A percentile compares a stretch with the other conserved stretches of the same genome.
These are phyloP conservation scores for Porites cylindrica DNA, from an alignment of 92 coral and sea anemone genomes.

Conservation along the genomic window DNA sequence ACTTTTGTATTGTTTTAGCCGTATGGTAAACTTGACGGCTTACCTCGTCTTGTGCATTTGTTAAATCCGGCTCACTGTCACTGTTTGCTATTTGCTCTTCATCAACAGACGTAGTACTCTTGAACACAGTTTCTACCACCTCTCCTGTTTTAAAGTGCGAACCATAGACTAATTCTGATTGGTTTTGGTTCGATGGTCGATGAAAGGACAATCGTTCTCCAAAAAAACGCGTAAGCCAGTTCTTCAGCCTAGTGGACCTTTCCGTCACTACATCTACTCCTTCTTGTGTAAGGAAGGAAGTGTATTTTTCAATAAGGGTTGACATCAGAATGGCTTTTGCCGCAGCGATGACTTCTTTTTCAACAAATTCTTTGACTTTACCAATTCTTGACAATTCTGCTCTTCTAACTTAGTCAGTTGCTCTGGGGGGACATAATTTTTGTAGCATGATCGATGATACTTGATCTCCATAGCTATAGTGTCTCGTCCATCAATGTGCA, in stretches of 20 bases:
- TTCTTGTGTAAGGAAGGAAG: constrained; percentile 29
- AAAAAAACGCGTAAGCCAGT: constrained; percentile 8
- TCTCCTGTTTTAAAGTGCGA: constrained; percentile 26
- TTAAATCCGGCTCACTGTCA: no score
- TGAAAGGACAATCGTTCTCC: constrained; percentile 24
- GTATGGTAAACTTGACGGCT: background rate
- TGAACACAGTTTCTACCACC: no score
- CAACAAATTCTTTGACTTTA: background rate
- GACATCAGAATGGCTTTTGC: background rate
- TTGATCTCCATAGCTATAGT: constrained; percentile 40
- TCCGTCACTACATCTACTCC: background rate
- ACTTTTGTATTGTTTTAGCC: constrained; percentile 15
- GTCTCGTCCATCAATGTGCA: constrained; percentile 42
- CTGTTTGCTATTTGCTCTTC: no score
- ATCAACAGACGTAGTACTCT: no score
- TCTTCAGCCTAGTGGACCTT: constrained; percentile 27
- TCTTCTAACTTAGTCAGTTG: constrained; percentile 29
- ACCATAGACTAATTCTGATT: constrained; percentile 33
- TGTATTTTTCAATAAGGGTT: constrained; percentile 20
- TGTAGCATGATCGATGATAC: constrained; percentile 44
- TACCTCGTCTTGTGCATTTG: no score
- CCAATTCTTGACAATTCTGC: background rate
- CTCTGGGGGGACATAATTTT: constrained; percentile 28
- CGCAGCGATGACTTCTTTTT: no score
- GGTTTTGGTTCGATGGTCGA: constrained; percentile 6